These are phyloP conservation scores for Lordiphosa clarofinis DNA, from an alignment of 1,140 invertebrate genomes.

Conservation along the genomic window DNA sequence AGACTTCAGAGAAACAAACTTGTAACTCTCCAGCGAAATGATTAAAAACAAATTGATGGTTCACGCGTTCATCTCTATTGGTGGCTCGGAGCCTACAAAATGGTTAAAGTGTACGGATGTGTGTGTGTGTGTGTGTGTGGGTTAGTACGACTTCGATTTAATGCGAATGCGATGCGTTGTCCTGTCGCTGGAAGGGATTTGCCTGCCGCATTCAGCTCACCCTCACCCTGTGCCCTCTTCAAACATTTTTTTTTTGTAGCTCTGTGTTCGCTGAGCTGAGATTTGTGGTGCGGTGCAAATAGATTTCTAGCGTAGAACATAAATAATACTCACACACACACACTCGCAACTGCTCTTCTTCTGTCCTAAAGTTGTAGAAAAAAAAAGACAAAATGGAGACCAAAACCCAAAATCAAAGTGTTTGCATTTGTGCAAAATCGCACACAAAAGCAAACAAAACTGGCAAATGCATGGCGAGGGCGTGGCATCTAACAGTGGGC, in stretches of 20 bases:
- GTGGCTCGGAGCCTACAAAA: slow-evolving; percentile 49
- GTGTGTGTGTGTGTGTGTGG: slow-evolving; percentile 8
- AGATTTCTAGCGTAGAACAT: slow-evolving; percentile 77
- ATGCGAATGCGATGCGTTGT: slow-evolving; percentile 71
- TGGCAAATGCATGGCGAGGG: slow-evolving; percentile 21
- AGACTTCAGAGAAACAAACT: too few species aligned
- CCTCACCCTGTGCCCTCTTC: slow-evolving; percentile 18
- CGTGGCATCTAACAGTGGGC: slow-evolving; percentile 21
- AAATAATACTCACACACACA: slow-evolving; percentile 69
- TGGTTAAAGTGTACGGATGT: slow-evolving; percentile 46
- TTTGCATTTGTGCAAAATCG: slow-evolving; percentile 71
- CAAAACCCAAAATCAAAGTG: slow-evolving; percentile 68
- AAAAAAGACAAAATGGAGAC: slow-evolving; percentile 13
- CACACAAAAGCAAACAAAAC: slow-evolving; percentile 48
- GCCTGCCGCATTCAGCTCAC: slow-evolving; percentile 17
- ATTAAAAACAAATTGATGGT: too few species aligned
- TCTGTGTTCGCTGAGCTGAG: slow-evolving; percentile 68
- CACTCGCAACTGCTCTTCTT: slow-evolving; percentile 9
- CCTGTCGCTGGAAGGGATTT: slow-evolving; percentile 50
- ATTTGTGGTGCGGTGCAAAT: slow-evolving; percentile 78
- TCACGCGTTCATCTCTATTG: slow-evolving; percentile 45
- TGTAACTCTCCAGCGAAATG: too few species aligned
- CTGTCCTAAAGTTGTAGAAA: slow-evolving; percentile 1
- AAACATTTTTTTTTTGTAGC: slow-evolving; percentile 37
- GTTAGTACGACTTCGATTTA: slow-evolving; percentile 66